phyloP scores from a whole-genome alignment of 1,140 invertebrate species.

The Drosophila neocordata region DNA sequence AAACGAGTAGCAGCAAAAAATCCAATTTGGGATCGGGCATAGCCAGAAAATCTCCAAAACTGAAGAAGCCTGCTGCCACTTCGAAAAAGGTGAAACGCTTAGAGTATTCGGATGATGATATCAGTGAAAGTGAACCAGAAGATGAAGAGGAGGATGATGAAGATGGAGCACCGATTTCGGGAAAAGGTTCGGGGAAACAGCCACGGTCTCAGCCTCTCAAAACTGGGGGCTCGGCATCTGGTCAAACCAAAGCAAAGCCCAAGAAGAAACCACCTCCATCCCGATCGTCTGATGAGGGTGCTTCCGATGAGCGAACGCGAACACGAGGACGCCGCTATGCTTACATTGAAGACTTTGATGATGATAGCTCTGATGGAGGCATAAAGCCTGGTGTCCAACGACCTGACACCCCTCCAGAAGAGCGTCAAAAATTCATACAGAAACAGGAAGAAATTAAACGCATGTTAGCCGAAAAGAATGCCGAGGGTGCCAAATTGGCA shows the following conservation, averaged over 20 bases:
- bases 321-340: constrained; percentile 89
- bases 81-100: constrained; percentile 64
- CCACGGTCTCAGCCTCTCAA: constrained; percentile 71
- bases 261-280: constrained; percentile 59
- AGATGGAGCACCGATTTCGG: constrained; percentile 51
- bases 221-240: constrained; percentile 40
- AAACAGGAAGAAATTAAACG: constrained; percentile 82
- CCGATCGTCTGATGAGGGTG: constrained; percentile 77
- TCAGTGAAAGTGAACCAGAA: constrained; percentile 74
- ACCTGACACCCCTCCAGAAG: constrained; percentile 81
- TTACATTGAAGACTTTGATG: constrained; percentile 85
- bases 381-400: constrained; percentile 83
- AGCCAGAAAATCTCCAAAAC: constrained; percentile 68
- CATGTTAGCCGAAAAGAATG: constrained; percentile 82
- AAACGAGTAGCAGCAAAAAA: constrained; percentile 40
- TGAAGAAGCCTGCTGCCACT: constrained; percentile 51
- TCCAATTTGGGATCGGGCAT: constrained; percentile 27
- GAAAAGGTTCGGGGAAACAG: constrained; percentile 77
- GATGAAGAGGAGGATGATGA: constrained; percentile 73
- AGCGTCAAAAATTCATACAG: constrained; percentile 81
- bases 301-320: constrained; percentile 84
- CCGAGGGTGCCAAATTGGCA: constrained; percentile 75
- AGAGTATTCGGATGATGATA: constrained; percentile 77
- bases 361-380: constrained; percentile 83
- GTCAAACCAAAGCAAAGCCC: constrained; percentile 54